Base-by-base conservation (phyloP, 2,113 vertebrate genomes). In the Larimichthys polyactis region DNA sequence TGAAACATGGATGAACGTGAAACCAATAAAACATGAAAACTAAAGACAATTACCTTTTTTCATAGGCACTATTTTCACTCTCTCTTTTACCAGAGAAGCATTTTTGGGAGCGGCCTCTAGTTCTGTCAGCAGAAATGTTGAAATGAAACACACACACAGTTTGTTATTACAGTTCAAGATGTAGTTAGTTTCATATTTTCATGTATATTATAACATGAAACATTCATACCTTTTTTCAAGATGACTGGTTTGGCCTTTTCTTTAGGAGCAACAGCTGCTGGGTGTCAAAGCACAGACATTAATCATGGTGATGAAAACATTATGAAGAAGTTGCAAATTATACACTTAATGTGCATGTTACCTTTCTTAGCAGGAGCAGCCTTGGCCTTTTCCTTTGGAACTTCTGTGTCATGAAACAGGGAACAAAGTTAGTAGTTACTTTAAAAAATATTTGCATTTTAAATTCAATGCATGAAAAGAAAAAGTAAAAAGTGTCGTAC, bases 21-120 rank as follows among this genome's bases (percentile, higher is more conserved):
- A 32, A 67, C 1, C 1, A 29, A 17, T 20, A n/a, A 48, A 59
- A 67, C 63, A 51, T 22, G 12, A 43, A 59, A 63, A 57, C 24
- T 0, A 32, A 68, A 43, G 2, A 32, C 43, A 27, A 32, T 49
- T 44, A 92, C 91, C 87, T 79, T 79, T 93, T 66, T 89, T 92
- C 79, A 91, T 75, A 14, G 83, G 80, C 40, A 89, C 87, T 59
- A 86, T 69, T 81, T 87, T 90, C 49, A 87, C 80, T 57, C 65
- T 86, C 27, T 84, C 66, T 71, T 88, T 90, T 11, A 82, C 84
- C 40, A 90, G 29, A 54, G 90, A 58, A 12, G 5, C 75, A 57
- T 93, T 93, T 86, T 29, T 89, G 17, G 66, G 22, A 44, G 78
- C 0, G 11, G 0, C 46, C 8, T 79, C 83, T 62, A 67, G 54